Evolutionary conservation across 2,113 vertebrate species (phyloP), one percentile per base, ranked within the genome.

Genomic region (Calidris pygmaea): DNA sequence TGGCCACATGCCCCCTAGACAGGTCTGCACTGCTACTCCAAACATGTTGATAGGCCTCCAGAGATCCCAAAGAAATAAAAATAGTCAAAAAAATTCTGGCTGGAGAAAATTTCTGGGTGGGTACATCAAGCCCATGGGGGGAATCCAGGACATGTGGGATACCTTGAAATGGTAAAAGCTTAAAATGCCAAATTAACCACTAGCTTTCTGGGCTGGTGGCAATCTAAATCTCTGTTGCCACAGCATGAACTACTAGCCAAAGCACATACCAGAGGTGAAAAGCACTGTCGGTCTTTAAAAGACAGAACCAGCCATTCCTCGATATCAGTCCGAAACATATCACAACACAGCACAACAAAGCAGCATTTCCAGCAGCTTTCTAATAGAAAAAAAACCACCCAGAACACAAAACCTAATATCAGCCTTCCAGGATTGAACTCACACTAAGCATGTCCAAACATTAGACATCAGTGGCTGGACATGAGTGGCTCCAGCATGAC

Each of bases 41-140:
- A 89, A 85, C 56, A 72, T 9, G 2, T 21, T 50, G 34, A 86
- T 34, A 56, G 60, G 35, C 26, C 66, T 94, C 53, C 48, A 82
- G 74, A 91, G 70, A 86, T 13, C 13, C 13, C 45, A 87, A 56
- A 47, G 41, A 88, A 92, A 77, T 55, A 71, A 12, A 87, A 95
- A 82, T 4, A 85, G 21, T 14, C 1, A 26, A 80, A 92, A 92
- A 62, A 48, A 58, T 26, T 37, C 47, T 55, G 55, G 3, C 67
- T 89, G 48, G 58, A n/a, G 22, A 81, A 47, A 89, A 53, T 59
- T 81, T 85, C 59, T 74, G 67, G 6, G 34, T 62, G 27, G 35
- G 27, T 56, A 29, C 48, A 48, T 34, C 3, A 3, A 50, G 41
- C 17, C 18, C 1, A 0, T 17, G 6, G 16, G 17, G 29, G 32